Evolutionary conservation across 2,113 vertebrate genomes (phyloP), one percentile per base, ranked within the genome.

Genomic region (Entosphenus tridentatus): DNA sequence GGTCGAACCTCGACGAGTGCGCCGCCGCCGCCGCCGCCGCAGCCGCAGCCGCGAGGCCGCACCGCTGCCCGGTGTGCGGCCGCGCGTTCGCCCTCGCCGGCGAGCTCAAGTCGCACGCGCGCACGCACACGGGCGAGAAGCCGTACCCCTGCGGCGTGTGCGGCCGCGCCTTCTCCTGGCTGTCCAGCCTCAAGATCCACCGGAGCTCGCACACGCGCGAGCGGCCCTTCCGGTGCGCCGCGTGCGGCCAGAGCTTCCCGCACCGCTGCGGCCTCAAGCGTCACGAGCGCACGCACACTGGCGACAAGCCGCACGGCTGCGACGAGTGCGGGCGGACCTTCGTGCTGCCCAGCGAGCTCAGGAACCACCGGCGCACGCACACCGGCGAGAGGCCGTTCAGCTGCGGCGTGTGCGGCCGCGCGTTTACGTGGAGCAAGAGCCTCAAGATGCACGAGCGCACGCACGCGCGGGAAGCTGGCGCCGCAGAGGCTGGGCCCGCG

Each of bases 91-190:
- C 21, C 21, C 62, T 16, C n/a, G n/a, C 62, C n/a, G 21, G 62
- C 10, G 62, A 65, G n/a, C 21, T 65, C n/a, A 65, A 65, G 21
- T 16, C n/a, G 21, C 62, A 65, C 62, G 10, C 21, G n/a, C 8
- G 62, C n/a, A 65, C 21, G 62, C 62, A 65, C 10, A 65, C 62
- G 62, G 62, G 62, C n/a, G 62, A 65, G 21, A 65, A 21, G 62
- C 62, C 62, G n/a, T 21, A 65, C 62, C n/a, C n/a, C 10, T 65
- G 62, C 62, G 11, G n/a, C 9, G 62, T 65, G 9, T 65, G 62
- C 21, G 62, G 62, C 1, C n/a, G 21, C n/a, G 62, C 62, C n/a
- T 65, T 65, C 21, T 65, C n/a, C 7, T 21, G 62, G n/a, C 21
- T 21, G 21, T 16, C n/a, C 11, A 21, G n/a, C 21, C 21, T 65